Evolutionary conservation across 2,113 vertebrate genomes (phyloP).

Genomic region (Polyodon spathula): DNA sequence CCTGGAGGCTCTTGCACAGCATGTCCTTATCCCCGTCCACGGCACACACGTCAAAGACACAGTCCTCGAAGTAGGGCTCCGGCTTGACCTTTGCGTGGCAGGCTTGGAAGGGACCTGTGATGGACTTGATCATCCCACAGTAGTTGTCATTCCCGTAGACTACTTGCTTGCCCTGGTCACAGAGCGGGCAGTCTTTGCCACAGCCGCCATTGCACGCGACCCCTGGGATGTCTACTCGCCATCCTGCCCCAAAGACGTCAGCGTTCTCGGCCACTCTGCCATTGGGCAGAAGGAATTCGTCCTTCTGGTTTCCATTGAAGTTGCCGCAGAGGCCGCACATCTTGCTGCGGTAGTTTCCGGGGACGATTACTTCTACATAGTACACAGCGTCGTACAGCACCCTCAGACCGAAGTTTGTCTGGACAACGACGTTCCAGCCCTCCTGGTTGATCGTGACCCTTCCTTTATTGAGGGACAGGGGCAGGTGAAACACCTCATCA

Average conservation of each 20-base stretch:
- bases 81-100: conserved; percentile 29
- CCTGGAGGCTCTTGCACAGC: conserved; percentile 49
- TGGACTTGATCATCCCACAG: conserved; percentile 29
- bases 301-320: conserved; percentile 30
- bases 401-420: conserved; percentile 31
- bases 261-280: conserved; percentile 1
- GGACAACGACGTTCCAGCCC: conserved; percentile 17
- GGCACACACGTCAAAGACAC: conserved; percentile 26
- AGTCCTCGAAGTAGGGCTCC: conserved; percentile 23
- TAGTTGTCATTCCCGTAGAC: background rate
- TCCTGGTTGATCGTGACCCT: conserved; percentile 22
- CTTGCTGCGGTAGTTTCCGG: conserved; percentile 24
- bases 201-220: conserved; percentile 22
- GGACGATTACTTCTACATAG: conserved; percentile 24
- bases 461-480: conserved; percentile 17
- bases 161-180: background rate
- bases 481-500: conserved; percentile 9
- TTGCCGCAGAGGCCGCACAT: conserved; percentile 41
- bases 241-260: conserved; percentile 22
- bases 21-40: background rate
- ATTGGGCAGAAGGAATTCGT: conserved; percentile 33
- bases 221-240: conserved; percentile 19
- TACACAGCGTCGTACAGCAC: conserved; percentile 32
- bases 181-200: conserved; percentile 13
- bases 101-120: conserved; percentile 28